phyloP scores from a whole-genome alignment of 2,113 vertebrate genomes.

The Ceyx melanurus region DNA sequence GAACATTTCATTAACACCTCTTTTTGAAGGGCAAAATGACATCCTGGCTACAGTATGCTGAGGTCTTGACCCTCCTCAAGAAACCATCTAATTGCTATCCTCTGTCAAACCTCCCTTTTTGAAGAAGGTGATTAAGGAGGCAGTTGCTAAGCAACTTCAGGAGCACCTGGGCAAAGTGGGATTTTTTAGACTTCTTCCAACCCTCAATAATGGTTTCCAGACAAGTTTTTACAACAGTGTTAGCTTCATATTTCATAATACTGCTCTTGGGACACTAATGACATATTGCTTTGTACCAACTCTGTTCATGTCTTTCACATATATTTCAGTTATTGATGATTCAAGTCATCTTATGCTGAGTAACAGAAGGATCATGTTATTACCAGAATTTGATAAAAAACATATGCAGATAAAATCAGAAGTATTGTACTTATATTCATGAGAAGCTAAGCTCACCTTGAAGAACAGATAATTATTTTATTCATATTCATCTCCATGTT shows the following conservation, averaged over 20 bases:
- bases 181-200: constrained; percentile 38
- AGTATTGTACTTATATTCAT: background rate
- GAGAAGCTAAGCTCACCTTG: constrained; percentile 51
- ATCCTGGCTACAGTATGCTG: constrained; percentile 16
- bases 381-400: constrained; percentile 18
- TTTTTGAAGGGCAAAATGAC: constrained; percentile 44
- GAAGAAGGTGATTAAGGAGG: constrained; percentile 54
- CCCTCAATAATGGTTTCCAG: constrained; percentile 53
- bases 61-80: constrained; percentile 48
- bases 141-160: constrained; percentile 61
- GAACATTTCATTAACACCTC: constrained; percentile 43
- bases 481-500: constrained; percentile 53
- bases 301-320: constrained; percentile 34
- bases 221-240: constrained; percentile 22
- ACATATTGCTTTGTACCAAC: constrained; percentile 39
- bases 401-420: constrained; percentile 15
- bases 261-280: constrained; percentile 30
- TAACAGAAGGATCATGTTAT: constrained; percentile 32
- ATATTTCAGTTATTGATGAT: constrained; percentile 37
- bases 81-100: constrained; percentile 50
- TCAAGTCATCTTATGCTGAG: background rate
- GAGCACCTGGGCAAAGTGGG: constrained; percentile 46
- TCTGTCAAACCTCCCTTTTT: constrained; percentile 50
- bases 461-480: constrained; percentile 45
- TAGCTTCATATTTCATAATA: constrained; percentile 55